A percentile compares a stretch with the other conserved stretches of the same genome.
Evolutionary conservation across 1,140 invertebrate genomes (phyloP).

Genomic region (Drosophila jambulina): DNA sequence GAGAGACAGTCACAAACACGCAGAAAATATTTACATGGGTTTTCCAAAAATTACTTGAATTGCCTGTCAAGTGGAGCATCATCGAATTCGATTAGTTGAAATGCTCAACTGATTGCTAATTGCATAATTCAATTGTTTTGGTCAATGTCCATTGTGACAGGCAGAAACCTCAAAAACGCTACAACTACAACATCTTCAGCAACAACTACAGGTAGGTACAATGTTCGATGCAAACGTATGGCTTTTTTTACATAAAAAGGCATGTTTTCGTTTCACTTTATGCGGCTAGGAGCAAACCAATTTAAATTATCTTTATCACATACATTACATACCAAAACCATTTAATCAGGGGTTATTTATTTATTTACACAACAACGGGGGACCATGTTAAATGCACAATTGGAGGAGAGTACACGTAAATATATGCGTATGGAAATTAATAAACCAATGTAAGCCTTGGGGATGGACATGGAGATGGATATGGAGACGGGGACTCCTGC

Average conservation of each 20-base stretch:
- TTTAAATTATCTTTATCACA: conserved; percentile 37
- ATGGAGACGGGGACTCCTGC: neutral
- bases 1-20: conserved; percentile 31
- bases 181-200: conserved; percentile 31
- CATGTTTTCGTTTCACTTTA: conserved; percentile 30
- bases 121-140: conserved; percentile 5
- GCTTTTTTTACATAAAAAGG: conserved; percentile 5
- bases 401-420: conserved; percentile 23
- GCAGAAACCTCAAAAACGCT: conserved; percentile 12
- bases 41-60: conserved; percentile 22
- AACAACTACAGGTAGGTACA: conserved; percentile 48
- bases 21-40: conserved; percentile 36
- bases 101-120: conserved; percentile 5
- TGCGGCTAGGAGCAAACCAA: conserved; percentile 56
- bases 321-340: conserved; percentile 63
- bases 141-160: conserved; percentile 31
- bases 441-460: conserved; percentile 47
- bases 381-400: conserved; percentile 41
- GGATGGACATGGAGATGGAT: neutral
- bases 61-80: conserved; percentile 46
- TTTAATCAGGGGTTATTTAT: conserved; percentile 31
- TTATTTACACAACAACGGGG: conserved; percentile 34
- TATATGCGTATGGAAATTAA: conserved; percentile 47
- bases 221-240: conserved; percentile 33
- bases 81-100: conserved; percentile 19